Percentiles rank a stretch among this genome's conserved stretches.
These are phyloP conservation scores for Julus scanicus DNA, from an alignment of 2,888 invertebrate species.

Conservation along the genomic window DNA sequence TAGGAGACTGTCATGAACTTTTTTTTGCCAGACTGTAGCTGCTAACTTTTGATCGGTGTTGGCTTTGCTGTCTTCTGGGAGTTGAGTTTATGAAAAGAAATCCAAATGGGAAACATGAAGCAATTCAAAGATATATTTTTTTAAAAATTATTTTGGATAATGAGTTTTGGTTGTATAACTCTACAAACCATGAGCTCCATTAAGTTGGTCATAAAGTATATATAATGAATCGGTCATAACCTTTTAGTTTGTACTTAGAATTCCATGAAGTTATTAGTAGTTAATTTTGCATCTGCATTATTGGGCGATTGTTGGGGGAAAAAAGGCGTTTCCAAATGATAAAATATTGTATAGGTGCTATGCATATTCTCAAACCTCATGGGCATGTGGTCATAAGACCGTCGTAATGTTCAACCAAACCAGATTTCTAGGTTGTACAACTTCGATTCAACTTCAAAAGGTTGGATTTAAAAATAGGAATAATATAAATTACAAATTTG, in stretches of 20 bases:
- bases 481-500: conserved; percentile 35
- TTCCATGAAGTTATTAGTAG: background rate
- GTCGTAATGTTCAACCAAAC: background rate
- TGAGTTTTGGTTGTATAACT: background rate
- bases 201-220: too few relatives aligned
- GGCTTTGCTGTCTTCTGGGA: background rate
- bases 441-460: background rate
- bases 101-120: background rate
- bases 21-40: background rate
- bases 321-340: background rate
- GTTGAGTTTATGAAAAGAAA: background rate
- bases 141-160: background rate
- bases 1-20: background rate
- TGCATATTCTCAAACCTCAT: background rate
- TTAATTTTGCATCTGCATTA: background rate
- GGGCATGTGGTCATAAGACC: too few relatives aligned
- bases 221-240: too few relatives aligned
- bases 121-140: background rate
- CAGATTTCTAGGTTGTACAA: background rate
- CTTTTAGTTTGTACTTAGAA: background rate
- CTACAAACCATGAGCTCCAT: background rate
- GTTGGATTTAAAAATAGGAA: background rate
- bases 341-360: too few relatives aligned
- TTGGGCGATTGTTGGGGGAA: background rate
- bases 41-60: background rate